Conservation (phyloP, 2,797 vertebrate genomes). For the Platyrinchus mystaceus region DNA sequence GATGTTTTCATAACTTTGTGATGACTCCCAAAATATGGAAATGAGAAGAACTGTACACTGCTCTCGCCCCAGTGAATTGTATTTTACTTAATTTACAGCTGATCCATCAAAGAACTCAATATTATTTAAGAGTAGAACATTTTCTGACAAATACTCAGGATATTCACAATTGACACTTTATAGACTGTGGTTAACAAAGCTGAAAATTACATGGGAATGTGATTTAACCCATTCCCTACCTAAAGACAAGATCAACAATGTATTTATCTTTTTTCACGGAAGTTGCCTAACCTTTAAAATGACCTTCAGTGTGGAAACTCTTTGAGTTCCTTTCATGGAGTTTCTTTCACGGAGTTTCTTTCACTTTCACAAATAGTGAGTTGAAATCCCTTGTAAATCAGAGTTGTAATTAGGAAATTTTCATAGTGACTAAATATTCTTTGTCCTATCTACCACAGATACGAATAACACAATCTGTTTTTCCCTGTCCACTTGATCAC, state of each 20-base stretch:
- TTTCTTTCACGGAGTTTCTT: not conserved
- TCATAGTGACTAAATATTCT: not conserved
- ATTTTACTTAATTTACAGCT: not conserved
- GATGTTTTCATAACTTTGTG: not conserved
- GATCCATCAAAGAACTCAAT: not conserved
- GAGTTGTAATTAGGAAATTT: not conserved
- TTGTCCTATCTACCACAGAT: not conserved
- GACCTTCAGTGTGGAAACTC: not conserved
- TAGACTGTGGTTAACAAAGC: not conserved
- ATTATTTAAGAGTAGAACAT: not conserved
- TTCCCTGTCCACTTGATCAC: not conserved
- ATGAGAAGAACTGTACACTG: not conserved
- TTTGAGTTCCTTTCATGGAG: not conserved
- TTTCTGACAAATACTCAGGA: not conserved
- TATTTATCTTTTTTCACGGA: not conserved
- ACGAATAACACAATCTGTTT: not conserved
- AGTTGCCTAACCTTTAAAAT: not conserved
- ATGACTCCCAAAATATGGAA: not conserved
- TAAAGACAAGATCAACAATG: not conserved
- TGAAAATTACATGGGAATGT: not conserved
- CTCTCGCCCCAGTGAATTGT: not conserved
- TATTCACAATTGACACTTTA: not conserved
- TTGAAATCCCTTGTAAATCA: not conserved
- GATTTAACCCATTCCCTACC: not conserved
- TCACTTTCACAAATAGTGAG: not conserved